Evolutionary conservation across 2,113 vertebrate genomes (phyloP).

Genomic region (Heterochromis multidens): DNA sequence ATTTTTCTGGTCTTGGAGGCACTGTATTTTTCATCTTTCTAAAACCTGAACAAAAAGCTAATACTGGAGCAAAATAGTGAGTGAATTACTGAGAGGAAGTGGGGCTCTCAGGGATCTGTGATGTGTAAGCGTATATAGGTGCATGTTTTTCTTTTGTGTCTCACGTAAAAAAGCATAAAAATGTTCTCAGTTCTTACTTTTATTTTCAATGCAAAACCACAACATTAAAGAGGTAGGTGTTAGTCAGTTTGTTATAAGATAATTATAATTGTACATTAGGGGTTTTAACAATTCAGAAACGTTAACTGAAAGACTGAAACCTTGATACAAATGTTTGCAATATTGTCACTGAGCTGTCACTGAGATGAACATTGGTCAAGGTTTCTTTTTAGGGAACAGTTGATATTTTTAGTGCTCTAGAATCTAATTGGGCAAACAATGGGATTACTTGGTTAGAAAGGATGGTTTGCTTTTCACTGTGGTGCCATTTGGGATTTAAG

Average conservation of each 20-base stretch:
- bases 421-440: slow-evolving; percentile 6
- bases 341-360: background rate
- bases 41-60: background rate
- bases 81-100: background rate
- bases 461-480: background rate
- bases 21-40: background rate
- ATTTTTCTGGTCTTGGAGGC: background rate
- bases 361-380: background rate
- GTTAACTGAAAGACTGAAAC: too few species aligned
- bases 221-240: background rate
- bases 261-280: background rate
- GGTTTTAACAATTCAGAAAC: background rate
- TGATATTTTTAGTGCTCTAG: background rate
- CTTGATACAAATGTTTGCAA: too few species aligned
- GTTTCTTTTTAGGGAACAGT: background rate
- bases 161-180: background rate
- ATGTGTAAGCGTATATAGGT: background rate
- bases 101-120: background rate
- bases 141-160: background rate
- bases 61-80: background rate
- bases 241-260: background rate
- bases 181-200: background rate
- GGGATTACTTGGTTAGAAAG: background rate
- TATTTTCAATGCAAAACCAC: background rate
- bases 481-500: background rate